Percentiles rank a stretch among this genome's conserved stretches.
phyloP scores from a whole-genome alignment of 2,888 invertebrate species.

The Eugnorisma glareosa region DNA sequence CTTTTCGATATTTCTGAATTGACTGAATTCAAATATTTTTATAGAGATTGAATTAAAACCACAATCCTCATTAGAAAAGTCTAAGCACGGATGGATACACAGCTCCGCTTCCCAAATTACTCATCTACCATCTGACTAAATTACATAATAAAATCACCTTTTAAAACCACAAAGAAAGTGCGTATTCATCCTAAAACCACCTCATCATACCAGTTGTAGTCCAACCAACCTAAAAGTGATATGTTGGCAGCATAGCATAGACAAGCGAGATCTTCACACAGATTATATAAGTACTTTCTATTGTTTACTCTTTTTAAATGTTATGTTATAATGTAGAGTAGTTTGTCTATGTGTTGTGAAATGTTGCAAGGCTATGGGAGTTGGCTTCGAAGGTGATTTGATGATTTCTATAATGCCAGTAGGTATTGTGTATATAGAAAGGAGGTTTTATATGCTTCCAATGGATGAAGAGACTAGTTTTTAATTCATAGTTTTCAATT shows the following conservation, averaged over 20 bases:
- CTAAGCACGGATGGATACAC: neutral
- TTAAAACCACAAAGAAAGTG: conserved; percentile 47
- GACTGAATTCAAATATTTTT: neutral
- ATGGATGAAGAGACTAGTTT: neutral
- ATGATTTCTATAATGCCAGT: conserved; percentile 27
- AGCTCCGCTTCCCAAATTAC: neutral
- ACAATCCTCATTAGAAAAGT: neutral
- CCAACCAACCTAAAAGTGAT: conserved; percentile 27
- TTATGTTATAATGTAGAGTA: conserved; percentile 51
- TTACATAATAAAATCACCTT: conserved; percentile 12
- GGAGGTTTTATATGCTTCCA: conserved; percentile 2
- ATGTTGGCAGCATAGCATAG: conserved; percentile 47
- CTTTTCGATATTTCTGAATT: neutral
- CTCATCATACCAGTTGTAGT: neutral
- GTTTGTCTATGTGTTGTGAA: conserved; percentile 31
- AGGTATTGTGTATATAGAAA: conserved; percentile 30
- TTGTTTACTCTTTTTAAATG: conserved; percentile 69
- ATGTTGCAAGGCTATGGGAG: conserved; percentile 51
- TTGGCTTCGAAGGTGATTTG: conserved; percentile 9
- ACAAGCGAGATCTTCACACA: conserved; percentile 60
- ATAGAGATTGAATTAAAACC: neutral
- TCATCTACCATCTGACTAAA: neutral
- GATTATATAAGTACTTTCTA: conserved; percentile 75
- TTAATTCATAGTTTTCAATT: neutral
- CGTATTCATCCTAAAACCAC: conserved; percentile 41